These are phyloP conservation scores for Elephas maximus DNA, from an alignment of 2,113 vertebrate species.

Conservation along the genomic window DNA sequence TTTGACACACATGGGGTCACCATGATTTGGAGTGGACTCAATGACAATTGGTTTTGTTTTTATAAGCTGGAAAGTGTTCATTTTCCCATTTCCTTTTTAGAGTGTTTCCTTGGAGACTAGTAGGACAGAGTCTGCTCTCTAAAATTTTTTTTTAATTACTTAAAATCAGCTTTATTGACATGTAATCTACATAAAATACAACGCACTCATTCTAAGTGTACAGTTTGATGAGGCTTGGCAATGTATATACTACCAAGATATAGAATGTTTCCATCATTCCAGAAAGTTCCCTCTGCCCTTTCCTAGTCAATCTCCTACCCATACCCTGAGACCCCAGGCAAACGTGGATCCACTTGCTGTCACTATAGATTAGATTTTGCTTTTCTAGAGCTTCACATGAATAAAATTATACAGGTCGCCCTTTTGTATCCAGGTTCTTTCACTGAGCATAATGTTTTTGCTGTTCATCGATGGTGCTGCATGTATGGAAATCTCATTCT, in stretches of 20 bases:
- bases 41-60: background rate
- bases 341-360: background rate
- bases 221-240: background rate
- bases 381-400: background rate
- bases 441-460: background rate
- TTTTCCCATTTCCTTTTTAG: background rate
- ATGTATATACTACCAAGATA: no score
- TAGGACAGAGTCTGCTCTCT: background rate
- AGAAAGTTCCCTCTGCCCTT: no score
- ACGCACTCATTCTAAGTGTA: background rate
- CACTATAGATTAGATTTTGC: background rate
- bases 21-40: background rate
- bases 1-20: background rate
- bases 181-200: no score
- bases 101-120: background rate
- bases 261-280: no score
- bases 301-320: no score
- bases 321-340: background rate
- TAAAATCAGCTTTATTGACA: background rate
- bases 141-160: background rate
- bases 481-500: background rate
- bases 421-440: background rate
- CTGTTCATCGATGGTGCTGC: no score
- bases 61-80: background rate
- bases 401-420: background rate